Conservation (phyloP, 2,888 invertebrate genomes). For the Drosophila nigricruria region DNA sequence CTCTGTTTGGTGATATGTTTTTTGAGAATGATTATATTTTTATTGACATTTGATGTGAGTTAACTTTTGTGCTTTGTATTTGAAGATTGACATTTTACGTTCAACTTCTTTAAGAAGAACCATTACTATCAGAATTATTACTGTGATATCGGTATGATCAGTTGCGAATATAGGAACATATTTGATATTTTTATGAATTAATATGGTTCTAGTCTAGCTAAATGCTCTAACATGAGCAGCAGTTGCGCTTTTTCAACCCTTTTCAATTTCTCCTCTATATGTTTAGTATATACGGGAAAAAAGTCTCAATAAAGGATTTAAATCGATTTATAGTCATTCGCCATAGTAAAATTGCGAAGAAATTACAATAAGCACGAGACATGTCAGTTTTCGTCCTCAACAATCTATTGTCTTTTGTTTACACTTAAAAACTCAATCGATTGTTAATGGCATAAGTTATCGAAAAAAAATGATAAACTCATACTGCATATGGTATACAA, state of each 20-base stretch:
- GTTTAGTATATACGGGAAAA: too few relatives aligned
- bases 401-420: too few relatives aligned
- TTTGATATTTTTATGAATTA: background rate
- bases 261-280: too few relatives aligned
- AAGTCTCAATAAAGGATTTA: too few relatives aligned
- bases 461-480: background rate
- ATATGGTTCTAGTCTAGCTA: background rate
- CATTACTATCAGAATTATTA: background rate
- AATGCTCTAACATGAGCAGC: too few relatives aligned
- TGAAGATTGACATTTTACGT: background rate
- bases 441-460: background rate
- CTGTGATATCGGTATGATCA: background rate
- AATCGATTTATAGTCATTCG: too few relatives aligned
- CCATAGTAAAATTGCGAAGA: too few relatives aligned
- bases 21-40: background rate
- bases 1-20: conserved; percentile 5
- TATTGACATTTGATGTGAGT: background rate
- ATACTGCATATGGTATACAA: too few relatives aligned
- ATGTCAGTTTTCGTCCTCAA: too few relatives aligned
- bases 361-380: too few relatives aligned
- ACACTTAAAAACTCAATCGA: too few relatives aligned
- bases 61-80: background rate
- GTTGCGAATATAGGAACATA: background rate
- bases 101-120: background rate
- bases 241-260: too few relatives aligned